Percentiles rank a stretch among this genome's conserved stretches.
phyloP scores from a whole-genome alignment of 2,888 invertebrate species.

The Neoitamus cyanurus region DNA sequence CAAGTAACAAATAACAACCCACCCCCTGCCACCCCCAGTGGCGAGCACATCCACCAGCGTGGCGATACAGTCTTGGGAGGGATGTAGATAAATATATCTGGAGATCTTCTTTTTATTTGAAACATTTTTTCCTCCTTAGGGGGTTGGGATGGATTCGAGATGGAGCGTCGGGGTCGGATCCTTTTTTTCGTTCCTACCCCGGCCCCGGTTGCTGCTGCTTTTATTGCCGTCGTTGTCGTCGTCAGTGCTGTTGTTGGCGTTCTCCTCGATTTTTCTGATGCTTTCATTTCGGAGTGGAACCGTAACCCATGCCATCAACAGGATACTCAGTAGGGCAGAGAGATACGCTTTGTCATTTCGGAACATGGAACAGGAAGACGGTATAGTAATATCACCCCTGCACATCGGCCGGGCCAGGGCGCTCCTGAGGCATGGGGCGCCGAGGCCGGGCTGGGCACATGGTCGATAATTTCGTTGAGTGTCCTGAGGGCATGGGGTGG shows the following conservation, averaged over 20 bases:
- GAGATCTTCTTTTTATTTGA: slow-evolving; percentile 47
- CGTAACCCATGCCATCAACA: slow-evolving; percentile 42
- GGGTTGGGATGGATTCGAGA: slow-evolving; percentile 38
- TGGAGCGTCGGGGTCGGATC: slow-evolving; percentile 29
- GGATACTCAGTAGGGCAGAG: slow-evolving; percentile 45
- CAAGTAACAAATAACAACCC: slow-evolving; percentile 47
- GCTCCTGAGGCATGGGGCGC: neutral
- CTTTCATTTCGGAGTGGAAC: slow-evolving; percentile 45
- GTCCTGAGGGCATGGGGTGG: slow-evolving; percentile 42
- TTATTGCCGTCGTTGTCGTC: slow-evolving; percentile 51
- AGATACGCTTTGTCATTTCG: slow-evolving; percentile 48
- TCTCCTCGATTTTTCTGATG: slow-evolving; percentile 43
- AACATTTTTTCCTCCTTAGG: slow-evolving; percentile 44
- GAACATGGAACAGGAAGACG: slow-evolving; percentile 45
- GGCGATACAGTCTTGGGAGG: slow-evolving; percentile 38
- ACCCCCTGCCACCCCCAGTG: neutral
- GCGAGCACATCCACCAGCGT: slow-evolving; percentile 13
- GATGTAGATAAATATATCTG: slow-evolving; percentile 46
- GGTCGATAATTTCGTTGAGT: slow-evolving; percentile 48
- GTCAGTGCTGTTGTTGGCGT: slow-evolving; percentile 54
- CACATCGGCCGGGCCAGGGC: slow-evolving; percentile 12
- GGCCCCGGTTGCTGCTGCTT: neutral
- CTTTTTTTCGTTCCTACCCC: slow-evolving; percentile 25
- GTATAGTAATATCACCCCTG: slow-evolving; percentile 43
- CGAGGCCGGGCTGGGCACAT: slow-evolving; percentile 7